Base-by-base conservation (phyloP, 92 coral and sea anemone species). In the Palythoa caribaeorum region DNA sequence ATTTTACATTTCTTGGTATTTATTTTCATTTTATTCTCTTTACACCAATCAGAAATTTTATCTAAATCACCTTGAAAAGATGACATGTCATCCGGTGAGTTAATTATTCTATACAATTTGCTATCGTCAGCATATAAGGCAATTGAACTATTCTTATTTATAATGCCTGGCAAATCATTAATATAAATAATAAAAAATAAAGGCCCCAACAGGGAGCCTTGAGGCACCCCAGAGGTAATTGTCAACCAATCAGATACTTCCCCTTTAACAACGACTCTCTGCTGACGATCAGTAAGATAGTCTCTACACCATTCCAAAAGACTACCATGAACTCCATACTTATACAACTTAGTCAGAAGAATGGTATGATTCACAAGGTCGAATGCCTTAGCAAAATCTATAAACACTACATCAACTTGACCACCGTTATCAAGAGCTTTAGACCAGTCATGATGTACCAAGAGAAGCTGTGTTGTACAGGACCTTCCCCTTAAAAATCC, bases 351-450 rank as follows among this genome's bases (percentile, higher is more conserved):
- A 52, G 55, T 52, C 55, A 52, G 55, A 52, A 52, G 55, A 52
- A 6, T 52, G 12, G 7, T 52, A 52, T 52, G 55, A 52, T 52
- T 52, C 55, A 52, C 55, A 52, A 52, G 55, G 55, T 52, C 55
- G 12, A 52, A 52, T 6, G 55, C 55, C 55, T 52, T 52, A 52
- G 55, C 55, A 52, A 52, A 52, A 11, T 52, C 55, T 6, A 52
- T 86, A 86, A 86, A 86, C 77, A 86, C 89, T 28, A 75, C 89
- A 86, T 86, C 83, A 36, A 85, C 89, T 52, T 85, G 89, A 48
- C 89, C 89, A 74, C 77, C 62, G 28, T 39, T 87, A 63, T 87
- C 90, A 19, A 87, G 53, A 20, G 17, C 86, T 40, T 78, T 77
- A 38, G 66, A 77, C 90, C 90, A 87, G 17, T 87, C 84, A 59